Percentiles rank a stretch among this genome's conserved stretches.
These are phyloP conservation scores for Schizopygopsis pylzovi DNA, from an alignment of 2,797 vertebrate genomes.

Conservation along the genomic window DNA sequence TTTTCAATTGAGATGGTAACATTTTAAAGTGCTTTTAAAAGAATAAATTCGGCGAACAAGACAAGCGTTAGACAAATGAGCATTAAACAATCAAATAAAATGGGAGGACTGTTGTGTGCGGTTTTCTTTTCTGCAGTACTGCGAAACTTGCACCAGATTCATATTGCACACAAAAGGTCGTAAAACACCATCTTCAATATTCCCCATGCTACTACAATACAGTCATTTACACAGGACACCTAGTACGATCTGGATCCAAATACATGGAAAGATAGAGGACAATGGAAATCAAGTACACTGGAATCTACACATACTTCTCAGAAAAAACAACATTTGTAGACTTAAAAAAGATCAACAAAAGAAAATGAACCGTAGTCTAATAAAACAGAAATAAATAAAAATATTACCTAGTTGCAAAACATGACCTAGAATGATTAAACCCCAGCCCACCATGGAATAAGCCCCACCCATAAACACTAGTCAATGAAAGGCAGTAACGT, in stretches of 20 bases:
- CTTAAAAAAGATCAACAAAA: constrained; percentile 31
- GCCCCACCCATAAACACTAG: constrained; percentile 30
- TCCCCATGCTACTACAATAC: constrained; percentile 46
- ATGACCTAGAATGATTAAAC: constrained; percentile 52
- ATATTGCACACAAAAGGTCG: constrained; percentile 60
- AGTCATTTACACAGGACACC: constrained; percentile 48
- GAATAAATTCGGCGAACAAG: background rate
- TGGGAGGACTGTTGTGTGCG: constrained; percentile 38
- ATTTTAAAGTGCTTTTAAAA: constrained; percentile 63
- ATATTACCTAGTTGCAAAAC: constrained; percentile 52
- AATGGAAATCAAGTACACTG: constrained; percentile 25
- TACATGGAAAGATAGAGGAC: constrained; percentile 16
- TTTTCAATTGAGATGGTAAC: constrained; percentile 55
- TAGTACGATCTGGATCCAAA: constrained; percentile 37
- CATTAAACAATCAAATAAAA: constrained; percentile 41
- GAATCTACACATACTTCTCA: constrained; percentile 23
- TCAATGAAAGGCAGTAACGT: constrained; percentile 52
- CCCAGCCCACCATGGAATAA: constrained; percentile 40
- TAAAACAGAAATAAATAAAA: constrained; percentile 63
- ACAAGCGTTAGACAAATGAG: constrained; percentile 42
- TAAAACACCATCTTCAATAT: constrained; percentile 44
- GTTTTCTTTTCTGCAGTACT: constrained; percentile 27
- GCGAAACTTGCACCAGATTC: constrained; percentile 40
- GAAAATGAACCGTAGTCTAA: constrained; percentile 46
- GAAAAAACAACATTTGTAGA: constrained; percentile 2